Evolutionary conservation across 2,113 vertebrate genomes (phyloP).

Genomic region (Vicugna pacos): DNA sequence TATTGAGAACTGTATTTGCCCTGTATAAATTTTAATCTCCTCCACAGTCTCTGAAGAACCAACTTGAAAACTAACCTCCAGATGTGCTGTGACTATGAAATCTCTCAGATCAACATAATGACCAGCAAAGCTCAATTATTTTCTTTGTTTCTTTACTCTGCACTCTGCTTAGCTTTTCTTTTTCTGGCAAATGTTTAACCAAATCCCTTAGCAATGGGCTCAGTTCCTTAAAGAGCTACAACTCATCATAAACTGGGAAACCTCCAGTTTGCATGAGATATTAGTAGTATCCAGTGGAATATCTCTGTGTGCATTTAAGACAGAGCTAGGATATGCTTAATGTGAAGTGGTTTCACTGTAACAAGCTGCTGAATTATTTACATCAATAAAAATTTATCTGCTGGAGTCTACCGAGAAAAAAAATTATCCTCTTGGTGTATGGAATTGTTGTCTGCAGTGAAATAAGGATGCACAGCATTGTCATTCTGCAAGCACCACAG

Average conservation of each 20-base stretch:
- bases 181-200: conserved; percentile 61
- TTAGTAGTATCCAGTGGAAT: conserved; percentile 69
- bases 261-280: conserved; percentile 48
- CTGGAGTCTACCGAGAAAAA: conserved; percentile 72
- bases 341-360: conserved; percentile 75
- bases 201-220: conserved; percentile 62
- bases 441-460: conserved; percentile 68
- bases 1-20: conserved; percentile 64
- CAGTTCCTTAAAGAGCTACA: conserved; percentile 69
- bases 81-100: conserved; percentile 72
- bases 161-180: conserved; percentile 75
- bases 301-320: conserved; percentile 69
- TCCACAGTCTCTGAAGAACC: conserved; percentile 47
- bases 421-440: conserved; percentile 73
- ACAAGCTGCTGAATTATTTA: conserved; percentile 84
- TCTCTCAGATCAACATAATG: conserved; percentile 76
- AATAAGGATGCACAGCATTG: conserved; percentile 62
- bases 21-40: conserved; percentile 73
- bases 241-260: conserved; percentile 72
- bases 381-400: conserved; percentile 83
- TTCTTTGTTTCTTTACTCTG: conserved; percentile 72
- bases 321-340: conserved; percentile 71
- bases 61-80: conserved; percentile 76
- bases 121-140: conserved; percentile 74
- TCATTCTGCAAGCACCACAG: conserved; percentile 50